A percentile compares a stretch with the other conserved stretches of the same genome.
phyloP scores from a whole-genome alignment of 2,797 vertebrate genomes.

The Syngnathus acus region DNA sequence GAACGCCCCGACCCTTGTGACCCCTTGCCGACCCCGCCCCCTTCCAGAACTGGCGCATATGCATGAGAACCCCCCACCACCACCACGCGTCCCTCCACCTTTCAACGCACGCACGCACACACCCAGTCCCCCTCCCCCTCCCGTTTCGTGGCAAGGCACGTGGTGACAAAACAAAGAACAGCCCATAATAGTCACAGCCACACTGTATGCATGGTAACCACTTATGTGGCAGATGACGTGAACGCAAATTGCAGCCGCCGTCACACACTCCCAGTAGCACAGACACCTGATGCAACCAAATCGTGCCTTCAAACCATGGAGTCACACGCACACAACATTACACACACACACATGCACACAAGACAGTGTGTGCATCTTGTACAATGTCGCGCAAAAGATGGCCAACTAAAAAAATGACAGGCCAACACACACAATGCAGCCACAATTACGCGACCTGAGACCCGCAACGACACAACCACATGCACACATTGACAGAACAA shows the following conservation, averaged over 20 bases:
- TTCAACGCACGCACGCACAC: constrained; percentile 26
- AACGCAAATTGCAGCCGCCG: constrained; percentile 12
- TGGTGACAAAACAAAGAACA: constrained; percentile 75
- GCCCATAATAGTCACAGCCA: constrained; percentile 62
- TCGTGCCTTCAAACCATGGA: too few relatives aligned
- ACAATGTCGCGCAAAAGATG: background rate
- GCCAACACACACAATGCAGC: background rate
- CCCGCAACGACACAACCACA: background rate
- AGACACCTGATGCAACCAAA: too few relatives aligned
- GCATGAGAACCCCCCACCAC: background rate
- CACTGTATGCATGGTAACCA: constrained; percentile 67
- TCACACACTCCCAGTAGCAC: background rate
- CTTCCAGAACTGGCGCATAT: too few relatives aligned
- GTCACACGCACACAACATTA: too few relatives aligned
- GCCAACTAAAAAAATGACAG: background rate
- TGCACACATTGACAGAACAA: background rate
- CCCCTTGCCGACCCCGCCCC: background rate
- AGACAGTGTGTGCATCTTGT: background rate
- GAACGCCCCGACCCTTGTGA: background rate
- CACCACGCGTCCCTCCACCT: background rate
- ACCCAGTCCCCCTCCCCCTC: constrained; percentile 52
- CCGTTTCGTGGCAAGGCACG: constrained; percentile 67
- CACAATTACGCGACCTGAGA: background rate
- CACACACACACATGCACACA: background rate
- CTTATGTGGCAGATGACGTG: constrained; percentile 62